A percentile compares a stretch with the other conserved stretches of the same genome.
Conservation (phyloP, 2,888 invertebrate species). For the Acleris laterana region DNA sequence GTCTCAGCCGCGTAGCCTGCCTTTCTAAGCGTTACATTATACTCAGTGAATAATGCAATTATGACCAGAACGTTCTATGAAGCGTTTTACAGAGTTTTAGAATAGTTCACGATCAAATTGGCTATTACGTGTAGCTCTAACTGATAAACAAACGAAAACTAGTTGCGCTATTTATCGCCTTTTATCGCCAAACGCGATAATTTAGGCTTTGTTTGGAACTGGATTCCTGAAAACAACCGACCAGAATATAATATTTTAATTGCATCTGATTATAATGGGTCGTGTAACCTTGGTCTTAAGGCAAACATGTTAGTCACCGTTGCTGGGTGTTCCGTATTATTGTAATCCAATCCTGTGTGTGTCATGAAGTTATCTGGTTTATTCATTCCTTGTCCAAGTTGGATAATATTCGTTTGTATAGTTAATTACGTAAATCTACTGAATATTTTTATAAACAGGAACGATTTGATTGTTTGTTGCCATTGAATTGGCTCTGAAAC, state of each 20-base stretch:
- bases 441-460: no score
- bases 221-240: not conserved
- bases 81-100: not conserved
- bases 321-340: not conserved
- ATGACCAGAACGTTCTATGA: conserved; percentile 12
- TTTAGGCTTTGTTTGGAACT: not conserved
- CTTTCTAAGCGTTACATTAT: conserved; percentile 11
- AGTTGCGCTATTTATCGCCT: not conserved
- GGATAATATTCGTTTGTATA: no score
- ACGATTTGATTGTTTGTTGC: no score
- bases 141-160: conserved; percentile 11
- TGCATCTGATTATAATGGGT: not conserved
- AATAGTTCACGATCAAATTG: conserved; percentile 8
- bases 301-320: not conserved
- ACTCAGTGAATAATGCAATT: conserved; percentile 11
- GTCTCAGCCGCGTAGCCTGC: not conserved
- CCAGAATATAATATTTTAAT: not conserved
- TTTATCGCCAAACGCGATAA: not conserved
- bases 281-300: not conserved
- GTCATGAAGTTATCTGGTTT: no score
- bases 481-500: no score
- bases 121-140: conserved; percentile 16
- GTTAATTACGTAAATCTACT: no score
- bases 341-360: not conserved
- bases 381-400: no score